These are phyloP conservation scores for Eristalis tenax DNA, from an alignment of 2,888 invertebrate genomes.

Conservation along the genomic window DNA sequence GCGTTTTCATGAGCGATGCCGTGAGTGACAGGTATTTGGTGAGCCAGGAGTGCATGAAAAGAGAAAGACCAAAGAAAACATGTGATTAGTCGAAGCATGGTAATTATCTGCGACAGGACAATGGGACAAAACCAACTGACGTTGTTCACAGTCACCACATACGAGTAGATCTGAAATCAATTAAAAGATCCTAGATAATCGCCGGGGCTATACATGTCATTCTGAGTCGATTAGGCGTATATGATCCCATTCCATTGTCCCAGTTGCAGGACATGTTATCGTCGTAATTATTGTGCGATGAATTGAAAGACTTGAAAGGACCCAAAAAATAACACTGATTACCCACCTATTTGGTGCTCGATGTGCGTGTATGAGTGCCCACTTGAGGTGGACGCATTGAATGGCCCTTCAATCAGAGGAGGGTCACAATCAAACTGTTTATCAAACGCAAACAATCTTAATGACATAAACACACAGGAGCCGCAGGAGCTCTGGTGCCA, in stretches of 20 bases:
- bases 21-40: constrained; percentile 69
- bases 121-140: constrained; percentile 61
- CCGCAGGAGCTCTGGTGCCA: constrained; percentile 59
- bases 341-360: constrained; percentile 7
- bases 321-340: constrained; percentile 49
- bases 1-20: constrained; percentile 65
- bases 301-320: constrained; percentile 59
- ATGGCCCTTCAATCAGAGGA: constrained; percentile 51
- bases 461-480: constrained; percentile 78
- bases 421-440: constrained; percentile 74
- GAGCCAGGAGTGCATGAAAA: constrained; percentile 62
- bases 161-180: constrained; percentile 59
- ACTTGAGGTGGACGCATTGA: constrained; percentile 35
- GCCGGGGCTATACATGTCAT: constrained; percentile 26
- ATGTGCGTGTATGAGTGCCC: constrained; percentile 47
- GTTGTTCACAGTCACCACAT: constrained; percentile 45
- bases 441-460: constrained; percentile 80
- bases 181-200: constrained; percentile 67
- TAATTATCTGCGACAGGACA: constrained; percentile 63
- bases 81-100: constrained; percentile 64
- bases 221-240: constrained; percentile 40
- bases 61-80: constrained; percentile 63
- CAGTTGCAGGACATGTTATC: constrained; percentile 61
- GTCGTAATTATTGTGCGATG: constrained; percentile 43
- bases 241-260: constrained; percentile 51